These are phyloP conservation scores for Mylabris phalerata DNA, from an alignment of 1,140 invertebrate genomes.

Conservation along the genomic window DNA sequence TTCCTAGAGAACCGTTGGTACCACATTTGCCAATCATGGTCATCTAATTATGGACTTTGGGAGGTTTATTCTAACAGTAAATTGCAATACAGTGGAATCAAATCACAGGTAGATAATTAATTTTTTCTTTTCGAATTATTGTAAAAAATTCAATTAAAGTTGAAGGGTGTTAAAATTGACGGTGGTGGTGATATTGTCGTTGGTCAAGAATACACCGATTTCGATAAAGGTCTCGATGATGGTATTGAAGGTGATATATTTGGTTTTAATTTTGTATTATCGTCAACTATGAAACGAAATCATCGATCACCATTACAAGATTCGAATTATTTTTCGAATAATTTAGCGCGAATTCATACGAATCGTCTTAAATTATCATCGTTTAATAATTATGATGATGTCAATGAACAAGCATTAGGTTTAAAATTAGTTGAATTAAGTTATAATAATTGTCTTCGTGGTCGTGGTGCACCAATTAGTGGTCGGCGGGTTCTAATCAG, in stretches of 20 bases:
- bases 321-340: background rate
- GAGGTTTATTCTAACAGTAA: constrained; percentile 53
- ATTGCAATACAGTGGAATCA: constrained; percentile 41
- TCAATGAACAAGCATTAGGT: constrained; percentile 37
- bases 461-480: constrained; percentile 48
- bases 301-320: constrained; percentile 6
- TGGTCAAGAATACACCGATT: constrained; percentile 59
- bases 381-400: background rate
- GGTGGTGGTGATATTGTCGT: constrained; percentile 55
- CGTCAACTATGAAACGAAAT: constrained; percentile 44
- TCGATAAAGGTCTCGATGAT: constrained; percentile 54
- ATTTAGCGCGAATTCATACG: background rate
- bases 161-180: constrained; percentile 45
- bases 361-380: background rate
- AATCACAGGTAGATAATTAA: constrained; percentile 45
- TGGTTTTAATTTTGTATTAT: constrained; percentile 58
- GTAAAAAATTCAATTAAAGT: constrained; percentile 4
- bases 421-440: constrained; percentile 44
- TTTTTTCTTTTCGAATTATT: constrained; percentile 17
- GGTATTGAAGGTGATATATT: constrained; percentile 60
- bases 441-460: constrained; percentile 43
- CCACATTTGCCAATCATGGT: constrained; percentile 60
- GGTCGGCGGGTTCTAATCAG: constrained; percentile 45
- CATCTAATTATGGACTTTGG: constrained; percentile 51
- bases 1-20: constrained; percentile 53